Evolutionary conservation across 2,888 invertebrate species (phyloP).

Genomic region (Lapara coniferarum): DNA sequence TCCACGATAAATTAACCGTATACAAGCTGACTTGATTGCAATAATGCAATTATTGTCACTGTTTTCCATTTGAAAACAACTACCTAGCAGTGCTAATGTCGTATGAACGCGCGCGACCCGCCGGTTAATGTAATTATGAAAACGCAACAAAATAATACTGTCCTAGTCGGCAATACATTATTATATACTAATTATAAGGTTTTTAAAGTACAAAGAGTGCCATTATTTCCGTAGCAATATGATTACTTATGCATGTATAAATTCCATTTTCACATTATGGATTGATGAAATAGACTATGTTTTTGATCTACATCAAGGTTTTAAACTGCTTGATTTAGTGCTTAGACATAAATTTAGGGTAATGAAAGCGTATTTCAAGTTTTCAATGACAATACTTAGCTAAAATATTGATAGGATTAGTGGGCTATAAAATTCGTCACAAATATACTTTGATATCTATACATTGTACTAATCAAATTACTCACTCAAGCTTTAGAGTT

Average conservation of each 20-base stretch:
- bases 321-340: too few species aligned
- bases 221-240: background rate
- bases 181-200: background rate
- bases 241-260: too few species aligned
- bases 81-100: background rate
- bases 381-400: too few species aligned
- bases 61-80: background rate
- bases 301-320: too few species aligned
- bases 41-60: background rate
- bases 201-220: background rate
- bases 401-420: background rate
- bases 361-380: too few species aligned
- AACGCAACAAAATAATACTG: background rate
- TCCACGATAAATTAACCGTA: background rate
- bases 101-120: background rate
- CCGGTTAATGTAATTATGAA: background rate
- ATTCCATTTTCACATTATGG: too few species aligned
- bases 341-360: too few species aligned
- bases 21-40: background rate
- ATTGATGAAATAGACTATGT: too few species aligned
- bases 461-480: background rate
- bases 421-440: background rate
- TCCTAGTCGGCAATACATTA: background rate
- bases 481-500: slow-evolving; percentile 4
- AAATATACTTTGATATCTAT: background rate